Percentiles rank a stretch among this genome's conserved stretches.
Conservation (phyloP, 1,140 invertebrate genomes). For the Hyposmocoma kahamanoa region DNA sequence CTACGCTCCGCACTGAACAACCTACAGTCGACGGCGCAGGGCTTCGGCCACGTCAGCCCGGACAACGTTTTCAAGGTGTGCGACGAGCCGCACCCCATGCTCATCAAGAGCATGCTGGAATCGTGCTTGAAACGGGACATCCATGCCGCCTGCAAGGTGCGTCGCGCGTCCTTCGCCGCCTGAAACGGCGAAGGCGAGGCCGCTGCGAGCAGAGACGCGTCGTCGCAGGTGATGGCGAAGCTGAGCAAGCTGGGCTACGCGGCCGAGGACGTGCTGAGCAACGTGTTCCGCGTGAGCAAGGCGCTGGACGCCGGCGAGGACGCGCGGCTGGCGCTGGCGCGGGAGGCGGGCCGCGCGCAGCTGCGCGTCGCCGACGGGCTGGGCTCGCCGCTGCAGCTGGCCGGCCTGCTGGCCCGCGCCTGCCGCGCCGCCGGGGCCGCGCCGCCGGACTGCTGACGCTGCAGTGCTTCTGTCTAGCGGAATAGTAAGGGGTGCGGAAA, state of each 20-base stretch:
- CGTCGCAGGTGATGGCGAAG: conserved; percentile 85
- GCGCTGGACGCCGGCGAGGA: conserved; percentile 86
- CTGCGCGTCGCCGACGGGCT: conserved; percentile 93
- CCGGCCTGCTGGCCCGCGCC: conserved; percentile 88
- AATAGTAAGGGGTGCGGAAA: too few relatives aligned
- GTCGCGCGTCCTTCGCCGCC: too few relatives aligned
- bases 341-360: conserved; percentile 94
- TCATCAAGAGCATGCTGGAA: conserved; percentile 94
- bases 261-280: conserved; percentile 96
- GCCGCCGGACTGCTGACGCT: neutral
- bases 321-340: conserved; percentile 91
- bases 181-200: too few relatives aligned
- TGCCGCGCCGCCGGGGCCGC: conserved; percentile 71
- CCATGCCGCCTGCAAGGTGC: conserved; percentile 88
- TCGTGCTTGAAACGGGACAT: conserved; percentile 89
- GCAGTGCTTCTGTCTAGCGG: too few relatives aligned
- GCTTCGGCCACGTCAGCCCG: conserved; percentile 92
- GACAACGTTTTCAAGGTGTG: conserved; percentile 99
- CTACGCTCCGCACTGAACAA: conserved; percentile 99
- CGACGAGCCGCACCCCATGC: conserved; percentile 97
- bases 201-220: too few relatives aligned
- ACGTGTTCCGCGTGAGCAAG: conserved; percentile 95
- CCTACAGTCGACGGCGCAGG: conserved; percentile 96
- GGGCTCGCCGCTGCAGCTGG: conserved; percentile 90
- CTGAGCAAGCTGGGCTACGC: conserved; percentile 96